These are phyloP conservation scores for Myripristis jacobus DNA, from an alignment of 2,797 vertebrate genomes.

Conservation along the genomic window DNA sequence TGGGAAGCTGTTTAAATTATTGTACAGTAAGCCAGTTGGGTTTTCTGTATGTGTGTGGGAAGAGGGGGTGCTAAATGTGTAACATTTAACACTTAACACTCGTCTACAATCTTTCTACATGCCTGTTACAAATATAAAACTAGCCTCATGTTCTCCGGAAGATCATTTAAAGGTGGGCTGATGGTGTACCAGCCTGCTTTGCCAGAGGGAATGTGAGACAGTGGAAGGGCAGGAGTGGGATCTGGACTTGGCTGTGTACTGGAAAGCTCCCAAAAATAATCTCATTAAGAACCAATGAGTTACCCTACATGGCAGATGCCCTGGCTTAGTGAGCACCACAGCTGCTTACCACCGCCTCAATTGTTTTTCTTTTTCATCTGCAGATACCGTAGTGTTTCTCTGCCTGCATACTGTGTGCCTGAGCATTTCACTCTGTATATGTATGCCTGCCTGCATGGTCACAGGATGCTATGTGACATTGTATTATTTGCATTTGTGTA, in stretches of 20 bases:
- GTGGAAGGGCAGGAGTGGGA: conserved; percentile 5
- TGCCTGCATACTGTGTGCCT: conserved; percentile 1
- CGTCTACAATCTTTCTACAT: background rate
- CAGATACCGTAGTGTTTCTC: conserved; percentile 28
- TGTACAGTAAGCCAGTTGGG: conserved; percentile 1
- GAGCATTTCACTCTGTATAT: conserved; percentile 4
- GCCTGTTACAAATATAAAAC: conserved; percentile 1
- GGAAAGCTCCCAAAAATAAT: conserved; percentile 21
- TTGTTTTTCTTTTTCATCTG: conserved; percentile 16
- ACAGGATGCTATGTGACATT: background rate
- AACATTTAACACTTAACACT: background rate
- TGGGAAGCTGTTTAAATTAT: conserved; percentile 11
- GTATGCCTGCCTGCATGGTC: background rate
- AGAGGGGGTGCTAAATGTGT: background rate
- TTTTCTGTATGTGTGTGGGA: conserved; percentile 4
- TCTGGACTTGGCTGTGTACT: conserved; percentile 39
- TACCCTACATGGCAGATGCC: conserved; percentile 18
- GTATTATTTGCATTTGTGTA: background rate
- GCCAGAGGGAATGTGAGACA: conserved; percentile 5
- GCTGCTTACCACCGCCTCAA: conserved; percentile 12
- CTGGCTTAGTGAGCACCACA: conserved; percentile 27
- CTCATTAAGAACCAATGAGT: conserved; percentile 31
- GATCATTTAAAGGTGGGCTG: conserved; percentile 12
- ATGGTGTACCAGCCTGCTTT: conserved; percentile 14
- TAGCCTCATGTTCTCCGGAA: conserved; percentile 1